Base-by-base conservation (phyloP, 1,140 invertebrate species). In the Leptonema lineaticorne region DNA sequence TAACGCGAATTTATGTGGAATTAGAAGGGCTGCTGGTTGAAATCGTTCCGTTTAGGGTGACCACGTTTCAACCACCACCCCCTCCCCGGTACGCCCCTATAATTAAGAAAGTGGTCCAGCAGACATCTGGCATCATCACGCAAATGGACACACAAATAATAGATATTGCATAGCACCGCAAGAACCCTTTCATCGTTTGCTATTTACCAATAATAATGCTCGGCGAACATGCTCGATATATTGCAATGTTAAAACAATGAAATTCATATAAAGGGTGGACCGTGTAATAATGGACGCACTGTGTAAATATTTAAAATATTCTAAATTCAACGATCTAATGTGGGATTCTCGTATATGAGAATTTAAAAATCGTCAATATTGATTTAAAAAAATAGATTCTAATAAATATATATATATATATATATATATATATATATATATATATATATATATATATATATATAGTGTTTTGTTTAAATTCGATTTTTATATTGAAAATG, bases 141-240 rank as follows among this genome's bases (percentile, higher is more conserved):
- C 67, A 69, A 69, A 69, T 69, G 67, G 67, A 69, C 67, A 69
- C 60, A 63, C 45, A 63, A 58, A 69, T 63, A 69, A 69, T 41
- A 57, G 67, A 69, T 63, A 68, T 63, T 60, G 59, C 58, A 63
- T 8, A 22, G 30, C 33, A 60, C 30, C 60, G 46, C 27, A 14
- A 27, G 67, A 69, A 69, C 67, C 48, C 59, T 63, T 63, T 59
- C 59, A 53, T 30, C 24, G 20, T 29, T 16, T 16, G 2, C 37
- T 41, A 16, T 41, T 41, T 41, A 11, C 37, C 37, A 41, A 41
- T 41, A 41, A 41, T 41, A n/a, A n/a, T n/a, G 16, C 37, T 14
- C 37, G 16, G 37, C 9, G 16, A 41, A 41, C 9, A 16, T 11
- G 37, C 37, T 11, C 37, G 37, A 9, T 2, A 16, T 41, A n/a